phyloP scores from a whole-genome alignment of 2,113 vertebrate genomes.

The Chionis minor region DNA sequence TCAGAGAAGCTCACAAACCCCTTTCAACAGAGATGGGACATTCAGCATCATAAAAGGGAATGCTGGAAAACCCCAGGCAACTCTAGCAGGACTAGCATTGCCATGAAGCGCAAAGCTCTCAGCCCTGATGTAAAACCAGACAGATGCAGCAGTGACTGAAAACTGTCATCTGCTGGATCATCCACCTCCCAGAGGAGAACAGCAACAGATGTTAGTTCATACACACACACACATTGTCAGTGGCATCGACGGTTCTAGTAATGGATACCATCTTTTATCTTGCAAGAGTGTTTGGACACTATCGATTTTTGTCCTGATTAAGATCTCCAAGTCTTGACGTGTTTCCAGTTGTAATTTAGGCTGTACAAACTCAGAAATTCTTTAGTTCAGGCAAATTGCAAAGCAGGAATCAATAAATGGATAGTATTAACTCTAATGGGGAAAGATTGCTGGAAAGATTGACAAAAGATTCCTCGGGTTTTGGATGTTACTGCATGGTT shows the following conservation, averaged over 20 bases:
- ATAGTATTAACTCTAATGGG: background rate
- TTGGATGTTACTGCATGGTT: background rate
- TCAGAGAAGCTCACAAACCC: background rate
- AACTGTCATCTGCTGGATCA: background rate
- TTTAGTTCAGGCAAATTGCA: background rate
- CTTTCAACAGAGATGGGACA: background rate
- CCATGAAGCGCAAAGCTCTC: background rate
- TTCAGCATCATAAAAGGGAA: background rate
- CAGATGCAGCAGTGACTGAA: accelerated
- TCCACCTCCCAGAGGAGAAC: background rate
- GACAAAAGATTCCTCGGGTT: background rate
- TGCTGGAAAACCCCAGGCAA: background rate
- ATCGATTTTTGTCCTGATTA: background rate
- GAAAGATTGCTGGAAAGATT: background rate
- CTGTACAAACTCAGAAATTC: background rate
- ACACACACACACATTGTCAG: background rate
- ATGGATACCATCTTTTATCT: background rate
- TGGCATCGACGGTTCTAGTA: background rate
- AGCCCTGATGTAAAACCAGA: background rate
- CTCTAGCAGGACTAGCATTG: background rate
- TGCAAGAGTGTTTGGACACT: background rate
- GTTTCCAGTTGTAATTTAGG: background rate
- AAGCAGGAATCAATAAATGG: background rate
- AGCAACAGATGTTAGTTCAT: no score
- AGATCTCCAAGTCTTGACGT: background rate